Evolutionary conservation across 1,140 invertebrate genomes (phyloP), one percentile per base, ranked within the genome.

Genomic region (Achroia grisella): DNA sequence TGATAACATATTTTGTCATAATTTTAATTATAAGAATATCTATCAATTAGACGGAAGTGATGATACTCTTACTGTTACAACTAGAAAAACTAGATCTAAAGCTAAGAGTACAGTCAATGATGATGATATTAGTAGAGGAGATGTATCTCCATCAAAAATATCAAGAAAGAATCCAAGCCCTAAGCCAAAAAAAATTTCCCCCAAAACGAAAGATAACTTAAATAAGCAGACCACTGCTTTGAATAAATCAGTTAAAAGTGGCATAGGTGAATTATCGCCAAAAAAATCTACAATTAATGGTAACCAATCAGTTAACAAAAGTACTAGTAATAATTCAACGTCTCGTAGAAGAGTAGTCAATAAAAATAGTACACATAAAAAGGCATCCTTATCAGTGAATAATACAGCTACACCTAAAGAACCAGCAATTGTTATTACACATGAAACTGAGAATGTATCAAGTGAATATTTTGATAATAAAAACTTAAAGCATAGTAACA

Each of bases 71-170:
- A 45, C 43, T 30, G 33, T 23, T 8, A 54, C 59, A 69, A 46
- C 51, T 13, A 53, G 41, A 15, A 59, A 59, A 50, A 44, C 10
- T 15, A 56, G 53, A 39, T 42, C 52, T 34, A 39, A 33, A 54
- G 51, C 48, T 32, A 53, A 35, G 42, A 33, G 51, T 15, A 39
- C 53, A 52, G 30, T 46, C 12, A 14, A 46, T 37, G 51, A 56
- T 46, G 52, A 69, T n/a, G 9, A 8, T 1, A 8, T 14, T 40
- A 34, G 13, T 15, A 34, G 42, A 27, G 47, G 49, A 60, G 68
- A 66, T 51, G 62, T 74, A 8, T 80, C 73, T 15, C 74, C 76
- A 44, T 70, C 77, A 13, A 82, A 83, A 72, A 65, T 61, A 44
- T 32, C 48, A 15, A 39, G 32, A 50, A 52, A 53, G 52, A 56